phyloP scores from a whole-genome alignment of 2,797 vertebrate genomes.

The Anableps anableps region DNA sequence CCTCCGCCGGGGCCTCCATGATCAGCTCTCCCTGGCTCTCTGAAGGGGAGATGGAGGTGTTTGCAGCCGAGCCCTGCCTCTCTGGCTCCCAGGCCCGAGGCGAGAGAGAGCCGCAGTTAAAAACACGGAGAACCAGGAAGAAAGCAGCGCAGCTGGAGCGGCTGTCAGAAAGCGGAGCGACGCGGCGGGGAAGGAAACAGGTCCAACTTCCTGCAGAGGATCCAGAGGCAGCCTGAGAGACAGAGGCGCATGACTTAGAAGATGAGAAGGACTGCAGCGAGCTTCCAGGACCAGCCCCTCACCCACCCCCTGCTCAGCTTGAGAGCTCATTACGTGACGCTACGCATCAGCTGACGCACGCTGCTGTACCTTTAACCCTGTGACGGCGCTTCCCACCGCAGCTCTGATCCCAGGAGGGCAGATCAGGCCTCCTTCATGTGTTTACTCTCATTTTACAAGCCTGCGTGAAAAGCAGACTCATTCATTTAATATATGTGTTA shows the following conservation, averaged over 20 bases:
- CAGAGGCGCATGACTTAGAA: slow-evolving; percentile 85
- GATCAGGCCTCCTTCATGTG: neutral
- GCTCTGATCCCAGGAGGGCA: slow-evolving; percentile 30
- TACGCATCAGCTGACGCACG: slow-evolving; percentile 73
- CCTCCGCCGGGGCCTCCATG: slow-evolving; percentile 68
- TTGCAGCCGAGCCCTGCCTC: slow-evolving; percentile 14
- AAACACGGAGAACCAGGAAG: neutral
- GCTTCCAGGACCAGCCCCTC: slow-evolving; percentile 54
- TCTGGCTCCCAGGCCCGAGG: slow-evolving; percentile 22
- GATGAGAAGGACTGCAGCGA: slow-evolving; percentile 72
- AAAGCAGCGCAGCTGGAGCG: slow-evolving; percentile 17
- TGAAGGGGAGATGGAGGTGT: neutral
- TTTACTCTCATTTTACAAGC: slow-evolving; percentile 6
- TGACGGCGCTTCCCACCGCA: slow-evolving; percentile 61
- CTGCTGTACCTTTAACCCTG: slow-evolving; percentile 74
- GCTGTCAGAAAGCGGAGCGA: slow-evolving; percentile 45
- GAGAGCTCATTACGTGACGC: slow-evolving; percentile 34
- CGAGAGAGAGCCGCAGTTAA: slow-evolving; percentile 14
- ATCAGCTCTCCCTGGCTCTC: slow-evolving; percentile 22
- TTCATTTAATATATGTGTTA: neutral
- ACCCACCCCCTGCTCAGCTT: neutral
- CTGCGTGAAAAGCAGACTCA: neutral
- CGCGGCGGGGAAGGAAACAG: slow-evolving; percentile 71
- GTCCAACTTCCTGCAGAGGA: slow-evolving; percentile 86
- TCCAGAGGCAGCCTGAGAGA: slow-evolving; percentile 63